Percentiles rank a stretch among this genome's conserved stretches.
Conservation (phyloP, 2,888 invertebrate genomes). For the Andricus curvator region DNA sequence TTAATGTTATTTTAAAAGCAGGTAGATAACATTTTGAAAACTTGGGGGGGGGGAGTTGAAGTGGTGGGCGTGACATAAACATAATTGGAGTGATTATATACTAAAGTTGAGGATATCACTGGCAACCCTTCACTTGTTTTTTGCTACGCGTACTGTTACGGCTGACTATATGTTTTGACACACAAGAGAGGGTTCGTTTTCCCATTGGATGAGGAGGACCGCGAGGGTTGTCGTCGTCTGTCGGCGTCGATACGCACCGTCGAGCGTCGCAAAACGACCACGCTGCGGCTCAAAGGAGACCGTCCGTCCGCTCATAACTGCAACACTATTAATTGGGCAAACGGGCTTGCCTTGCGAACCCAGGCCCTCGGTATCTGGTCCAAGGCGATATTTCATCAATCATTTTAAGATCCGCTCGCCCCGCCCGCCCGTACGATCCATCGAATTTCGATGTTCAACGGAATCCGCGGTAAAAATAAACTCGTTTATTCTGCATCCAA, state of each 20-base stretch:
- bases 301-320: constrained; percentile 54
- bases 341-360: constrained; percentile 52
- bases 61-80: constrained; percentile 4
- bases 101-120: constrained; percentile 7
- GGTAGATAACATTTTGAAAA: not conserved
- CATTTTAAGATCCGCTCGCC: constrained; percentile 57
- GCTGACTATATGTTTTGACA: constrained; percentile 62
- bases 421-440: constrained; percentile 50
- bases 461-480: constrained; percentile 43
- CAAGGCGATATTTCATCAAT: constrained; percentile 67
- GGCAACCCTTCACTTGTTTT: constrained; percentile 53
- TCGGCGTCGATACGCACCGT: constrained; percentile 72
- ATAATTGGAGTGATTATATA: constrained; percentile 14
- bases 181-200: constrained; percentile 58
- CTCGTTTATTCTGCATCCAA: not conserved
- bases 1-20: too few species aligned
- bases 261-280: constrained; percentile 70
- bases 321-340: constrained; percentile 60
- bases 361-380: constrained; percentile 54
- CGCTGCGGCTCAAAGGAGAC: constrained; percentile 62
- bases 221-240: constrained; percentile 66
- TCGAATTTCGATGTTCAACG: constrained; percentile 47
- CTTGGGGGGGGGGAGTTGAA: not conserved
- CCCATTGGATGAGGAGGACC: constrained; percentile 52
- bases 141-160: constrained; percentile 55